Evolutionary conservation across 2,797 vertebrate species (phyloP).

Genomic region (Helarctos malayanus): DNA sequence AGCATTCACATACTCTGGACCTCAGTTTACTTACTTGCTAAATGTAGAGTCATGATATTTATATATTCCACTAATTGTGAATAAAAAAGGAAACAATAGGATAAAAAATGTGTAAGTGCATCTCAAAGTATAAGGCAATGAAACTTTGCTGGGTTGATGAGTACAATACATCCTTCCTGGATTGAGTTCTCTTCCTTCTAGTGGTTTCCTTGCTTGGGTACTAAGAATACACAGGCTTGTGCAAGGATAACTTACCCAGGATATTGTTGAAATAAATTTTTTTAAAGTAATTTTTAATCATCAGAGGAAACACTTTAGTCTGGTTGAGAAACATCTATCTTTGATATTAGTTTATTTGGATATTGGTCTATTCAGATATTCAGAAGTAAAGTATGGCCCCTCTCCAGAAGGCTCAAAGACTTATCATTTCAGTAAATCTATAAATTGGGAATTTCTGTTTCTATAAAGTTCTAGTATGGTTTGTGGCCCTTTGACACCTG

Average conservation of each 20-base stretch:
- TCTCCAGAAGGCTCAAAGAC: not conserved
- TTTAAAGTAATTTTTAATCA: not conserved
- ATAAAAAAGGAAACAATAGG: not conserved
- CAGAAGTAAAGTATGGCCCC: not conserved
- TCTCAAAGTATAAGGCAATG: not conserved
- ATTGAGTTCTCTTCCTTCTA: not conserved
- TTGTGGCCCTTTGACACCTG: not conserved
- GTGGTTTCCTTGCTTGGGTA: not conserved
- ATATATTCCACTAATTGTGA: not conserved
- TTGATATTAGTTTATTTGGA: not conserved
- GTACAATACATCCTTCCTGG: not conserved
- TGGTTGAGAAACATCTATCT: not conserved
- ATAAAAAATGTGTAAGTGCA: not conserved
- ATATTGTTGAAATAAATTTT: conserved; percentile 2
- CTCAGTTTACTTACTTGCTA: not conserved
- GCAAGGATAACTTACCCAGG: not conserved
- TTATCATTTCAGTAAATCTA: not conserved
- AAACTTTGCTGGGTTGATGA: not conserved
- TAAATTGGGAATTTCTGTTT: not conserved
- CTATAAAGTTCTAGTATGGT: not conserved
- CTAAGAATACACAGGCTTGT: not conserved
- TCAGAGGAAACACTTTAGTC: not conserved
- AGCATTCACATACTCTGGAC: not conserved
- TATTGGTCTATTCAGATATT: not conserved
- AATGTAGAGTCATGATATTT: not conserved